Conservation (phyloP, 2,113 vertebrate genomes). For the Rhinoderma darwinii region DNA sequence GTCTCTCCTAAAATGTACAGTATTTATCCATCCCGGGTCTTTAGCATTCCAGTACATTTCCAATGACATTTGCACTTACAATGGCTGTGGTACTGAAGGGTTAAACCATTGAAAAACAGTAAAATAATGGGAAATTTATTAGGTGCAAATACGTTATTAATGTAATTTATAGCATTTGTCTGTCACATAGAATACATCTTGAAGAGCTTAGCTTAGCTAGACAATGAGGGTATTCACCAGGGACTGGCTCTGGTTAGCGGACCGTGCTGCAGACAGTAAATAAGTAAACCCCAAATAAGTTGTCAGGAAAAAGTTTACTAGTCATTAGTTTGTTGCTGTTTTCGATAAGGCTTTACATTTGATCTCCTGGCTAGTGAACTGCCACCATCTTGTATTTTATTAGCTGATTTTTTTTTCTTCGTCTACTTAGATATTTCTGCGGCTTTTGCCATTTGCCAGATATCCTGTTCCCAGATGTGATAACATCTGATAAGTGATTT, state of each 20-base stretch:
- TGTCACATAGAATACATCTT: constrained; percentile 29
- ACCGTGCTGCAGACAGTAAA: constrained; percentile 20
- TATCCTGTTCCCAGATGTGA: constrained; percentile 64
- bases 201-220: constrained; percentile 17
- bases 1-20: neutral
- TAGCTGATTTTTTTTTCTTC: neutral
- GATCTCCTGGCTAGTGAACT: constrained; percentile 12
- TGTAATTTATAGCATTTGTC: constrained; percentile 34
- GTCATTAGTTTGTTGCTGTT: constrained; percentile 35
- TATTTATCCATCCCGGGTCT: neutral
- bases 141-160: constrained; percentile 51
- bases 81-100: too few relatives aligned
- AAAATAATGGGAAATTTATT: constrained; percentile 52
- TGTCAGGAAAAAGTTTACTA: constrained; percentile 14
- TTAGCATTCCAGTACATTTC: neutral
- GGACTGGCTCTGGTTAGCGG: constrained; percentile 9
- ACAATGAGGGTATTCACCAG: constrained; percentile 25
- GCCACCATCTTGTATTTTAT: constrained; percentile 49
- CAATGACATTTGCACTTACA: neutral
- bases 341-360: constrained; percentile 34
- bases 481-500: constrained; percentile 64
- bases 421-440: constrained; percentile 14
- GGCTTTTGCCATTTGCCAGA: constrained; percentile 16
- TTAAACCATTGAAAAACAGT: constrained; percentile 27
- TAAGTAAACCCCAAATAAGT: neutral